Percentiles rank a stretch among this genome's conserved stretches.
phyloP scores from a whole-genome alignment of 2,888 invertebrate genomes.

The Conomelus anceps region DNA sequence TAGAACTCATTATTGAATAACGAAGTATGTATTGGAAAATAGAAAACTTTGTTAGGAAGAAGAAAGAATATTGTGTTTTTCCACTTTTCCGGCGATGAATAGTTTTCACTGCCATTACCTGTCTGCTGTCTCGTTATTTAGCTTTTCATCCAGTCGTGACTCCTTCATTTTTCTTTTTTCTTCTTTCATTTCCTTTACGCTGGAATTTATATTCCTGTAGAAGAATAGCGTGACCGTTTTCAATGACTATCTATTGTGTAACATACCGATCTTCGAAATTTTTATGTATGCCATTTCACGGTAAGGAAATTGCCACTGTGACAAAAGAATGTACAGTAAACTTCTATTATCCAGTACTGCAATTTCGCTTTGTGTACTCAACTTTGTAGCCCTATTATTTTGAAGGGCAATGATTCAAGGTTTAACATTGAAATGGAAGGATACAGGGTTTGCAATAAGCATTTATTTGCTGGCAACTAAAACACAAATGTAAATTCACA shows the following conservation, averaged over 20 bases:
- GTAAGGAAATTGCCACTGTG: neutral
- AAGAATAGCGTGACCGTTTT: neutral
- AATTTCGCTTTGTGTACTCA: too few species aligned
- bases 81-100: neutral
- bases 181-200: neutral
- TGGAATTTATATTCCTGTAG: neutral
- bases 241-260: neutral
- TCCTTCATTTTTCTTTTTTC: neutral
- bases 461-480: too few species aligned
- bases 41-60: neutral
- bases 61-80: neutral
- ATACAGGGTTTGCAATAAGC: too few species aligned
- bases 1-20: neutral
- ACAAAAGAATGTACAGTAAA: neutral
- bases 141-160: neutral
- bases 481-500: too few species aligned
- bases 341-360: neutral
- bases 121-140: neutral
- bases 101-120: neutral
- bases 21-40: neutral
- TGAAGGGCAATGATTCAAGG: too few species aligned
- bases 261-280: neutral
- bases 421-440: too few species aligned
- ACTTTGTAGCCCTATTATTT: too few species aligned
- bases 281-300: neutral